Evolutionary conservation across 2,888 invertebrate species (phyloP).

Genomic region (Fragum whitleyi): DNA sequence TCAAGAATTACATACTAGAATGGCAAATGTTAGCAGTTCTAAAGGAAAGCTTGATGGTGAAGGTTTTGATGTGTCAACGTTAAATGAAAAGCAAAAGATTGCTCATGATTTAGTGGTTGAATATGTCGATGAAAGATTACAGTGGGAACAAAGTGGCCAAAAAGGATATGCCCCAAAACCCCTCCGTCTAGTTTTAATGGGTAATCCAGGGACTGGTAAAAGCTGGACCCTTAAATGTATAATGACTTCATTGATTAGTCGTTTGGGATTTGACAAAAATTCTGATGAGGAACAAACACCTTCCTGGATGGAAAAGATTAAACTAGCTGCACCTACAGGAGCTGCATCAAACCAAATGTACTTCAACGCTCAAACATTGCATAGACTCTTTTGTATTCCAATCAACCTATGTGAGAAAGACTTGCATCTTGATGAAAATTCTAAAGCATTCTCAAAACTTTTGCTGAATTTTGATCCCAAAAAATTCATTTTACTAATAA

Average conservation of each 20-base stretch:
- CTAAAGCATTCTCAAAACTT: too few relatives aligned
- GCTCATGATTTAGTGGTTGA: constrained; percentile 3
- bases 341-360: constrained; percentile 7
- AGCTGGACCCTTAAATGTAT: too few relatives aligned
- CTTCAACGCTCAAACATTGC: not conserved
- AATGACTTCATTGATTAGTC: not conserved
- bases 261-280: not conserved
- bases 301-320: not conserved
- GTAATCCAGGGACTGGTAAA: too few relatives aligned
- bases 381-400: not conserved
- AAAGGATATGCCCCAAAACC: not conserved
- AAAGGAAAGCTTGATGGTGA: not conserved
- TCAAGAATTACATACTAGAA: not conserved
- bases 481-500: not conserved
- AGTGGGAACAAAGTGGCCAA: not conserved
- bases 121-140: not conserved
- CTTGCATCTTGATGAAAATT: not conserved
- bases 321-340: not conserved
- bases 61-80: too few relatives aligned
- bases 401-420: not conserved
- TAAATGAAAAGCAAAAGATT: too few relatives aligned
- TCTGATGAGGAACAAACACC: not conserved
- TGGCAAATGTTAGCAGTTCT: not conserved
- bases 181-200: not conserved
- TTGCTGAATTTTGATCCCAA: not conserved